Conservation (phyloP, 2,888 invertebrate species). For the Drosophila melanosoma region DNA sequence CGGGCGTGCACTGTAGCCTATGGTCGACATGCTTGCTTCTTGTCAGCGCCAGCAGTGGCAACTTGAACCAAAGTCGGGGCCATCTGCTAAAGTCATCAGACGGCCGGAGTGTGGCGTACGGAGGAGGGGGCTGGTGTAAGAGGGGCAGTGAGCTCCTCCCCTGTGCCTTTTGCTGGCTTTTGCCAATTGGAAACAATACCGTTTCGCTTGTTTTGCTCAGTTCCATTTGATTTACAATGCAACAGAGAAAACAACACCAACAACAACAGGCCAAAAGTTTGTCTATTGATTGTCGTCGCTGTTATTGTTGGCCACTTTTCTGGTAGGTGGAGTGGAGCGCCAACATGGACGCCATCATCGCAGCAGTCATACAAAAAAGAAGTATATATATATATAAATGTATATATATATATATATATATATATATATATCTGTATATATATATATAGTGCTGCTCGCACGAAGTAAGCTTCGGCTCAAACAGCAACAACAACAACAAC, state of each 20-base stretch:
- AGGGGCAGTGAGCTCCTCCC: constrained; percentile 64
- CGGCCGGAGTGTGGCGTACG: neutral
- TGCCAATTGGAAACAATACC: constrained; percentile 81
- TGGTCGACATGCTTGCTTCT: constrained; percentile 58
- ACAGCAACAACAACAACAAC: constrained; percentile 40
- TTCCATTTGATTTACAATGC: constrained; percentile 80
- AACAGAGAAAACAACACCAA: constrained; percentile 31
- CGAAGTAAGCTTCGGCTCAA: constrained; percentile 59
- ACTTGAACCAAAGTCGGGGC: constrained; percentile 74
- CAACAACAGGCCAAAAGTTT: constrained; percentile 68
- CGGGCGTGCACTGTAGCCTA: constrained; percentile 57
- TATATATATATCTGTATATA: constrained; percentile 21
- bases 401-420: constrained; percentile 2
- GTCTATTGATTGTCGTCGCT: constrained; percentile 78
- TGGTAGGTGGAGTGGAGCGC: constrained; percentile 79
- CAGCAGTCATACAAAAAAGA: constrained; percentile 21
- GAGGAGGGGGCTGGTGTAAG: neutral
- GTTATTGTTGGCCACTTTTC: constrained; percentile 65
- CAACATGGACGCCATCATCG: constrained; percentile 81
- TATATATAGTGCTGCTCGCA: constrained; percentile 47
- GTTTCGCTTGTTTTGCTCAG: constrained; percentile 73
- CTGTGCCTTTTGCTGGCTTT: constrained; percentile 39
- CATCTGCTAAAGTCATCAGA: constrained; percentile 72
- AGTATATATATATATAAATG: constrained; percentile 16
- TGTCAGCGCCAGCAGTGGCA: constrained; percentile 73